Conservation (phyloP, 2,888 invertebrate genomes). For the Trachelus troglodyta region DNA sequence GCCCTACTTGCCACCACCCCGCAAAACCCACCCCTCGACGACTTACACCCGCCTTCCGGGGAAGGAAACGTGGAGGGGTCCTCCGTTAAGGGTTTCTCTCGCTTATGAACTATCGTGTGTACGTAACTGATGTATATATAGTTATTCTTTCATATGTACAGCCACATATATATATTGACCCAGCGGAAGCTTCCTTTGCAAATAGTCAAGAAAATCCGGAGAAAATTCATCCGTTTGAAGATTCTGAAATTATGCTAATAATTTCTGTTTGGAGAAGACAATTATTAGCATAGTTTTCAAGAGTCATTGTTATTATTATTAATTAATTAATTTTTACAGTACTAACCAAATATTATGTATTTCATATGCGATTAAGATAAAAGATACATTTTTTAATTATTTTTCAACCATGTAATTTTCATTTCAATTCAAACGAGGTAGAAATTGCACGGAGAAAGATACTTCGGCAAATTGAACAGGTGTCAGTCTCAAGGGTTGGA, state of each 20-base stretch:
- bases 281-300: not conserved
- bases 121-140: not conserved
- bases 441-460: not conserved
- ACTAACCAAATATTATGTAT: not conserved
- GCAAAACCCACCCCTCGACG: conserved; percentile 37
- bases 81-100: not conserved
- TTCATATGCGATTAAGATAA: not conserved
- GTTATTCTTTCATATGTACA: not conserved
- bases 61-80: conserved; percentile 1
- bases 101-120: not conserved
- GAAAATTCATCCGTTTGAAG: not conserved
- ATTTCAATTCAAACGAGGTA: no score
- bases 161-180: not conserved
- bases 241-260: not conserved
- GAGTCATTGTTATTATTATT: not conserved
- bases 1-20: not conserved
- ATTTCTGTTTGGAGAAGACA: not conserved
- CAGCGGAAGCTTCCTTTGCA: not conserved
- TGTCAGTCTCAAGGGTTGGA: not conserved
- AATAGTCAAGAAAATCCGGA: not conserved
- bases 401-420: no score
- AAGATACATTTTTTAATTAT: not conserved
- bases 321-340: not conserved
- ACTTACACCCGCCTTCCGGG: conserved; percentile 2
- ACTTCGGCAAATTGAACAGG: not conserved